These are phyloP conservation scores for Uria lomvia DNA, from an alignment of 2,113 vertebrate genomes.

Conservation along the genomic window DNA sequence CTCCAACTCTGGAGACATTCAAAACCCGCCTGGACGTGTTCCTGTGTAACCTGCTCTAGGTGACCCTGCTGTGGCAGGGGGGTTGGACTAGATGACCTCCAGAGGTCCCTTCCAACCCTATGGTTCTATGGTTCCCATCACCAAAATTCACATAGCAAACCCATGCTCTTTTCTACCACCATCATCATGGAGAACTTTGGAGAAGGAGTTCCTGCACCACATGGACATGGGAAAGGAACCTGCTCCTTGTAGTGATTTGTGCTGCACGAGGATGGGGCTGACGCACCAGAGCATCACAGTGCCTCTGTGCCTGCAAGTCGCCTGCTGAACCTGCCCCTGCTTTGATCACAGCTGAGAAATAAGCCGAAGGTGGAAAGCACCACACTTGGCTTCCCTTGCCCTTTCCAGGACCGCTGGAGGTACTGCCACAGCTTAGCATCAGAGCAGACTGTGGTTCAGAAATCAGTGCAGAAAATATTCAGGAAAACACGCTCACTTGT, in stretches of 20 bases:
- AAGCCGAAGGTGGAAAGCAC: not conserved
- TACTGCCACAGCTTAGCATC: not conserved
- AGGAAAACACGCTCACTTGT: not conserved
- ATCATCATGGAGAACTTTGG: rapidly evolving
- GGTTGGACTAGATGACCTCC: too few relatives aligned
- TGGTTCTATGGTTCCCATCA: too few relatives aligned
- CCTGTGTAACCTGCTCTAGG: too few relatives aligned
- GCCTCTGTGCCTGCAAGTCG: rapidly evolving
- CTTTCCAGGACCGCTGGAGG: not conserved
- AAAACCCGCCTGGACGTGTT: too few relatives aligned
- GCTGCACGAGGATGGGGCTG: not conserved
- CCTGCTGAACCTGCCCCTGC: not conserved
- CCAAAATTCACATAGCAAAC: rapidly evolving
- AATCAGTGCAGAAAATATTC: rapidly evolving
- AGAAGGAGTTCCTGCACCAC: not conserved
- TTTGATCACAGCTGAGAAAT: not conserved
- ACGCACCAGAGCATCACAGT: rapidly evolving
- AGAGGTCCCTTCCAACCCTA: too few relatives aligned
- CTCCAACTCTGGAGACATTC: too few relatives aligned
- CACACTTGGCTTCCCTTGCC: not conserved
- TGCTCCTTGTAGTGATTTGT: not conserved
- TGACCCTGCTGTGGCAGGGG: too few relatives aligned
- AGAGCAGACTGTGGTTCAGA: not conserved
- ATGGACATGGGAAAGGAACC: rapidly evolving
- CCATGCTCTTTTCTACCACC: not conserved